These are phyloP conservation scores for Leptinotarsa lineolata DNA, from an alignment of 1,140 invertebrate genomes.

Conservation along the genomic window DNA sequence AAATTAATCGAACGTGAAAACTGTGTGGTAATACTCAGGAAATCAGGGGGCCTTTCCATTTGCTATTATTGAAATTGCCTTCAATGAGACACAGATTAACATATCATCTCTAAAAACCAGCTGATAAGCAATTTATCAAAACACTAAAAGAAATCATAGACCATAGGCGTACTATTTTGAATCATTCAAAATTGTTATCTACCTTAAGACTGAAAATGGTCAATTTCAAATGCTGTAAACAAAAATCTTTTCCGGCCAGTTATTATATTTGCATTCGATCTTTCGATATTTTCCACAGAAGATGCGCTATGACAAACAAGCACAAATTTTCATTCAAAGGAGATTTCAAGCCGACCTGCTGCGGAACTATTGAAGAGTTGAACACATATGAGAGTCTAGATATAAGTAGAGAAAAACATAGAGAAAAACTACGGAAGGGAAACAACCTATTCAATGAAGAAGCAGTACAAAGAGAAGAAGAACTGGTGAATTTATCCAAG, in stretches of 20 bases:
- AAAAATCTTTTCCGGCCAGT: background rate
- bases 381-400: background rate
- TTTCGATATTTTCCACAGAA: background rate
- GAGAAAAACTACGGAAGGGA: background rate
- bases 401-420: constrained; percentile 3
- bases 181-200: background rate
- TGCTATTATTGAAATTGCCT: background rate
- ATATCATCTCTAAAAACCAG: background rate
- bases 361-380: background rate
- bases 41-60: background rate
- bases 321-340: background rate
- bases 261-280: constrained; percentile 7
- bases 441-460: background rate
- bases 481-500: background rate
- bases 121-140: background rate
- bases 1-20: background rate
- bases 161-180: background rate
- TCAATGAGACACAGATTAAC: background rate
- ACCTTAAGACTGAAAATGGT: background rate
- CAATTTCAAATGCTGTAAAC: background rate
- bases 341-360: constrained; percentile 5
- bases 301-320: background rate
- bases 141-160: background rate
- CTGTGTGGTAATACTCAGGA: background rate
- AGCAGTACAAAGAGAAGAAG: constrained; percentile 4